Evolutionary conservation across 1,140 invertebrate genomes (phyloP).

Genomic region (Zaprionus inermis): DNA sequence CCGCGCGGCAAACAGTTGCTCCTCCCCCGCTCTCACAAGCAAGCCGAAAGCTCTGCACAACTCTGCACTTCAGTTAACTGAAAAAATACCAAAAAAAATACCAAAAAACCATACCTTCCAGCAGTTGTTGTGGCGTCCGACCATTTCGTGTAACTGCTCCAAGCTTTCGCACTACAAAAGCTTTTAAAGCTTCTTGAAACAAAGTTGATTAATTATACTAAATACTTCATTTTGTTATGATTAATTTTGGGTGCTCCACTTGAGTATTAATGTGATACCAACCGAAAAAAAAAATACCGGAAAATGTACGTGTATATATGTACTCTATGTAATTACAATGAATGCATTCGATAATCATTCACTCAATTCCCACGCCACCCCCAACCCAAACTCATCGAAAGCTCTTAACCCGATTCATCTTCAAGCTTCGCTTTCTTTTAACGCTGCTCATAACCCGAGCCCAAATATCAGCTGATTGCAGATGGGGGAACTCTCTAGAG

Average conservation of each 20-base stretch:
- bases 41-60: constrained; percentile 49
- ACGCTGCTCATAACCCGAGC: constrained; percentile 48
- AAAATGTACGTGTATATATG: constrained; percentile 69
- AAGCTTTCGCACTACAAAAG: constrained; percentile 30
- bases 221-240: background rate
- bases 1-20: constrained; percentile 22
- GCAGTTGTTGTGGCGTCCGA: constrained; percentile 30
- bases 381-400: constrained; percentile 19
- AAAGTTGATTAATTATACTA: constrained; percentile 24
- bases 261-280: constrained; percentile 2
- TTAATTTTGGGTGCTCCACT: constrained; percentile 18
- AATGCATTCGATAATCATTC: constrained; percentile 46
- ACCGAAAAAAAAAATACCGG: constrained; percentile 7
- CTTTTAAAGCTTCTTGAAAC: background rate
- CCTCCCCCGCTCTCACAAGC: constrained; percentile 2
- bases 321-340: constrained; percentile 76
- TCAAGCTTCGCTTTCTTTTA: constrained; percentile 69
- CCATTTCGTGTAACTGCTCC: constrained; percentile 2
- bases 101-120: background rate
- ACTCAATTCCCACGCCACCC: too few relatives aligned
- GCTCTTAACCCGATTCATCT: constrained; percentile 25
- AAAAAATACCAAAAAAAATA: constrained; percentile 3
- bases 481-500: background rate
- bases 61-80: background rate
- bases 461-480: constrained; percentile 3